Base-by-base conservation (phyloP, 2,888 invertebrate genomes). In the Epinotia brunnichana region DNA sequence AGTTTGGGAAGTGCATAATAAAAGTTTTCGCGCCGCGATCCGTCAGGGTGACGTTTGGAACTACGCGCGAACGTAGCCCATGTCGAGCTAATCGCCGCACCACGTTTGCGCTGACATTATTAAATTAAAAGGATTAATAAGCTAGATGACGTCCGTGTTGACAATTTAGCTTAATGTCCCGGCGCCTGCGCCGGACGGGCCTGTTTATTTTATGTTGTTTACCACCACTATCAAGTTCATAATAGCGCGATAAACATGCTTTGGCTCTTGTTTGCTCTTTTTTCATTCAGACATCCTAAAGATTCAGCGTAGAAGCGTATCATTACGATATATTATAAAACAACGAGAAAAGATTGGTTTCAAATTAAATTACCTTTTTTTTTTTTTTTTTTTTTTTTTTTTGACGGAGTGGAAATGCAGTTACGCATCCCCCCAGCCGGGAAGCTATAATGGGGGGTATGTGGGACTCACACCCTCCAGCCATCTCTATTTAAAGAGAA, bases 11-110 rank as follows among this genome's bases (percentile, higher is more conserved):
- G 80, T 76, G 77, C 80, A 60, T 67, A 71, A 77, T 74, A 74
- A 85, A 86, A 83, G 78, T 89, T 86, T 91, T 86, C 83, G 83
- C 90, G 85, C 82, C 75, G 79, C 81, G 71, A 88, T 91, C 79
- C 82, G 88, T 90, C 89, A 87, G 78, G 74, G 76, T 84, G 87
- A 85, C 83, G 81, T 83, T 78, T 76, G 77, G 75, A 78, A 82
- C 83, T 80, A 81, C 87, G 85, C 83, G 84, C 77, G 79, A 78
- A 80, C 75, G 78, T 75, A 39, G 73, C 70, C 70, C 67, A 73
- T 51, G 66, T 67, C 69, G 71, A 51, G 57, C 51, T 56, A 60
- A 59, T 56, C 69, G 68, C 69, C 76, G 75, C 74, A 77, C 41
- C 56, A n/a, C 48, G 77, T 78, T 80, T 80, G 76, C 74, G 71